These are phyloP conservation scores for Cheirogaleus medius DNA, from an alignment of 2,113 vertebrate species.

Conservation along the genomic window DNA sequence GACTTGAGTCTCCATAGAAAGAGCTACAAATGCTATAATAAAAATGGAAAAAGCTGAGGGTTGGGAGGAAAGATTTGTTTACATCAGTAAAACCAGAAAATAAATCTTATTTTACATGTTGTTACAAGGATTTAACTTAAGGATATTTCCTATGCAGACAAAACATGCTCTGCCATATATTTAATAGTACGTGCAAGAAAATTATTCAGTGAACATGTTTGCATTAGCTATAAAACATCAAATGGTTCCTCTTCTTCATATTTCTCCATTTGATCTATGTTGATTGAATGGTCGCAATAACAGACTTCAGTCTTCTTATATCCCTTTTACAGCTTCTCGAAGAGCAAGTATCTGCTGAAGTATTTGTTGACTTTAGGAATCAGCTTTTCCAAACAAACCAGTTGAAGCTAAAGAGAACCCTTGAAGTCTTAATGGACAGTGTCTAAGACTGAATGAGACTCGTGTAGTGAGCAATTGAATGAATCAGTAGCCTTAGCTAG, in stretches of 20 bases:
- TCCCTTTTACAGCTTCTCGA: not conserved
- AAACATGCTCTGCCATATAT: not conserved
- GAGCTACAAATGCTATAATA: not conserved
- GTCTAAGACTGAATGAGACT: not conserved
- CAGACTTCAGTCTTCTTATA: not conserved
- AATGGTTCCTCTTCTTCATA: not conserved
- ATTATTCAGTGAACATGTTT: not conserved
- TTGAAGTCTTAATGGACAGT: not conserved
- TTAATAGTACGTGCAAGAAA: not conserved
- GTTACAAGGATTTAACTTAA: not conserved
- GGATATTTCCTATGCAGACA: not conserved
- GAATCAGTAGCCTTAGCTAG: not conserved
- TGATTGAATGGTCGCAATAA: not conserved
- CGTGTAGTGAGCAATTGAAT: not conserved
- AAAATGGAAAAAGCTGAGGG: not conserved
- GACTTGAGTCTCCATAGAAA: not conserved
- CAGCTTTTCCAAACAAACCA: not conserved
- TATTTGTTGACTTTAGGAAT: not conserved
- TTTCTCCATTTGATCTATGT: not conserved
- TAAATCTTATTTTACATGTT: not conserved
- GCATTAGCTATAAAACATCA: not conserved
- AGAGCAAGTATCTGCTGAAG: not conserved
- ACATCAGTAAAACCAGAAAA: not conserved
- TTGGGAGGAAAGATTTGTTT: not conserved
- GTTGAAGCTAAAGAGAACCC: not conserved